A percentile compares a stretch with the other conserved stretches of the same genome.
These are phyloP conservation scores for Papilio helenus DNA, from an alignment of 1,140 invertebrate species.

Conservation along the genomic window DNA sequence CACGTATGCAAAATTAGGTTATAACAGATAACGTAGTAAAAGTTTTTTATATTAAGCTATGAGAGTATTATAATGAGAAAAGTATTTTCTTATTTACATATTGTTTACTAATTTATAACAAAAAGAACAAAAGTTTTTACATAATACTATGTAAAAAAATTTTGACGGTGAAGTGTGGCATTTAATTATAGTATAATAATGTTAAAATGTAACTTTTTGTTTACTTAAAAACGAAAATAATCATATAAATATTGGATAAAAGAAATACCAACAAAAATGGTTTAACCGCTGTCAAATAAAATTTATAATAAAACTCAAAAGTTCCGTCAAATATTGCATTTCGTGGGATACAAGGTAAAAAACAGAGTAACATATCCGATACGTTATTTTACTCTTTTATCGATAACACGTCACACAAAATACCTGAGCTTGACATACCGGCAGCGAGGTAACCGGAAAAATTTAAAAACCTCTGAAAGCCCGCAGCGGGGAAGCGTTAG, in stretches of 20 bases:
- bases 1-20: background rate
- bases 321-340: background rate
- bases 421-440: background rate
- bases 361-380: conserved; percentile 4
- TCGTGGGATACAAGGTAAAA: background rate
- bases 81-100: background rate
- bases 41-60: no score
- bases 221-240: background rate
- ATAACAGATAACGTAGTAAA: no score
- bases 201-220: background rate
- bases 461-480: background rate
- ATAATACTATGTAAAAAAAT: no score
- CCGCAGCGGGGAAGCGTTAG: background rate
- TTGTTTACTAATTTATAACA: no score
- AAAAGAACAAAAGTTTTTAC: no score
- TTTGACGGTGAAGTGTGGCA: no score
- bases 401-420: conserved; percentile 12
- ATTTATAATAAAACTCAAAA: background rate
- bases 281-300: background rate
- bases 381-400: background rate
- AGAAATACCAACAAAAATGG: background rate
- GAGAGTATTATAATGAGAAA: no score
- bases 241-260: background rate
- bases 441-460: background rate
- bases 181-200: no score